A percentile compares a stretch with the other conserved stretches of the same genome.
Evolutionary conservation across 2,888 invertebrate genomes (phyloP).

Genomic region (Coleophora flavipennella): DNA sequence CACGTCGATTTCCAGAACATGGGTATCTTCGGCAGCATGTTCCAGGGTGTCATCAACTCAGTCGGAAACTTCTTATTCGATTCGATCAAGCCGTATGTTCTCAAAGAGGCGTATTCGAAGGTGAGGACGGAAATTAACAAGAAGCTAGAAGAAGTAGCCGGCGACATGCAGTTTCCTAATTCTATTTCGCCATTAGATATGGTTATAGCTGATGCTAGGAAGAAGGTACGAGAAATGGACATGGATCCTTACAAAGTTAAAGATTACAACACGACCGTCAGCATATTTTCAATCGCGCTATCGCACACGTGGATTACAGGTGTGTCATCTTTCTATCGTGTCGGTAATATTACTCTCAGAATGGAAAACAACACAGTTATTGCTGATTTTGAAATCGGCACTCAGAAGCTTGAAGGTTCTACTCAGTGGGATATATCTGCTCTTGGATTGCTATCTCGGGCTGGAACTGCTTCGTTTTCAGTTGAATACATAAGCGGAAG

Average conservation of each 20-base stretch:
- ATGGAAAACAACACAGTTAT: slow-evolving; percentile 81
- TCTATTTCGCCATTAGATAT: slow-evolving; percentile 90
- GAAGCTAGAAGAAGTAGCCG: slow-evolving; percentile 78
- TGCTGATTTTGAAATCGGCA: slow-evolving; percentile 81
- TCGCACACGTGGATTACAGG: slow-evolving; percentile 85
- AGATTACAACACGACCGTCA: slow-evolving; percentile 80
- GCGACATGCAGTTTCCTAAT: slow-evolving; percentile 83
- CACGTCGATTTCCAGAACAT: slow-evolving; percentile 87
- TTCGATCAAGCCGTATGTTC: slow-evolving; percentile 87
- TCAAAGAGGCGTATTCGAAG: slow-evolving; percentile 83
- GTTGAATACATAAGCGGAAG: slow-evolving; percentile 84
- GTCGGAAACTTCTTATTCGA: slow-evolving; percentile 88
- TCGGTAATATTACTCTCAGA: slow-evolving; percentile 81
- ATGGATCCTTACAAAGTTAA: slow-evolving; percentile 84
- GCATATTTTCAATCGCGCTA: slow-evolving; percentile 78
- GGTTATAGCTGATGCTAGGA: slow-evolving; percentile 82
- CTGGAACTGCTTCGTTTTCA: slow-evolving; percentile 83
- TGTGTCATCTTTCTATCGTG: slow-evolving; percentile 84
- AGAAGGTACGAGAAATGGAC: slow-evolving; percentile 75
- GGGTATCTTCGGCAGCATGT: slow-evolving; percentile 79
- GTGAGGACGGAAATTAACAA: slow-evolving; percentile 81
- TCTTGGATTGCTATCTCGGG: slow-evolving; percentile 77
- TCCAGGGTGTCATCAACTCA: slow-evolving; percentile 84
- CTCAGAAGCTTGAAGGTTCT: slow-evolving; percentile 82
- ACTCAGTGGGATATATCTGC: slow-evolving; percentile 85